phyloP scores from a whole-genome alignment of 2,888 invertebrate species.

The Conchocele bisecta region DNA sequence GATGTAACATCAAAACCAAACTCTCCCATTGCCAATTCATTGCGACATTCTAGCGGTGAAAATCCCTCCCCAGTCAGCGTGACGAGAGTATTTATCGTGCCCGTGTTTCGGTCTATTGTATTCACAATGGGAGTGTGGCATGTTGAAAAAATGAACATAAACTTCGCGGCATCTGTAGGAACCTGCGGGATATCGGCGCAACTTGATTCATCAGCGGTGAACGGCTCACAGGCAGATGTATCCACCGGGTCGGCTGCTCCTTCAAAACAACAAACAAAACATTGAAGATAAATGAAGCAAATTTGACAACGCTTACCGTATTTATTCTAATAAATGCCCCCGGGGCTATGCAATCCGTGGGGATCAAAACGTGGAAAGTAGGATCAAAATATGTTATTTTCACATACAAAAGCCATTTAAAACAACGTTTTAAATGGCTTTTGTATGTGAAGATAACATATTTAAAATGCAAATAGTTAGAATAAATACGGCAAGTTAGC shows the following conservation, averaged over 20 bases:
- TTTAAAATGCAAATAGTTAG: too few species aligned
- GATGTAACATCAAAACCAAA: conserved; percentile 40
- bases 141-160: conserved; percentile 61
- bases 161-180: conserved; percentile 44
- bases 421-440: too few species aligned
- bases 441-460: too few species aligned
- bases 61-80: conserved; percentile 64
- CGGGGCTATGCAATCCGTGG: too few species aligned
- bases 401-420: too few species aligned
- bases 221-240: conserved; percentile 49
- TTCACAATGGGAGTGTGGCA: conserved; percentile 63
- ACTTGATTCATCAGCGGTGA: conserved; percentile 30
- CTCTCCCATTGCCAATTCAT: conserved; percentile 64
- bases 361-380: too few species aligned
- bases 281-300: neutral
- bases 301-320: neutral
- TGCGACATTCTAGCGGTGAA: conserved; percentile 60
- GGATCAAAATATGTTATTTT: too few species aligned
- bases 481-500: too few species aligned
- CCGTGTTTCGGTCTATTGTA: conserved; percentile 51
- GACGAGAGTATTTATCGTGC: conserved; percentile 60
- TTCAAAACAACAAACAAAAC: conserved; percentile 30
- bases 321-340: too few species aligned
- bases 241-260: conserved; percentile 56
- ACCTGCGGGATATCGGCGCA: conserved; percentile 53